Evolutionary conservation across 2,113 vertebrate genomes (phyloP).

Genomic region (Coreoperca whiteheadi): DNA sequence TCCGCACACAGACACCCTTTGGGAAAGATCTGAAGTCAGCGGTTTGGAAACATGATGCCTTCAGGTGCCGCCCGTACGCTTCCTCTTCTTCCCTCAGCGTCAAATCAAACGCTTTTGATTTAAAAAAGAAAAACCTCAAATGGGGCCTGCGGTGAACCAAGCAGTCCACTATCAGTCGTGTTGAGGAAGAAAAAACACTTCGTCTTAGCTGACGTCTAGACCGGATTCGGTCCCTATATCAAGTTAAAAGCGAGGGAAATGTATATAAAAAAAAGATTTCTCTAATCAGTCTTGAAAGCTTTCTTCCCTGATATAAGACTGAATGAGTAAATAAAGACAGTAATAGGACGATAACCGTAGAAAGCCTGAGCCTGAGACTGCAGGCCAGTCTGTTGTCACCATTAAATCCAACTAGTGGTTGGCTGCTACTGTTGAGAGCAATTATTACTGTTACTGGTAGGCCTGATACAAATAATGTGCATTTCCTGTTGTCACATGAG

Average conservation of each 20-base stretch:
- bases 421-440: background rate
- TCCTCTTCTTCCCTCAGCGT: background rate
- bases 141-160: background rate
- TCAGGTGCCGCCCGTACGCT: conserved; percentile 33
- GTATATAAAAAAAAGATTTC: conserved; percentile 25
- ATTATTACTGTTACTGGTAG: conserved; percentile 5
- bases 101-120: background rate
- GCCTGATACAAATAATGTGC: conserved; percentile 28
- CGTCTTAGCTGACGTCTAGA: conserved; percentile 74
- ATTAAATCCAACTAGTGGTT: background rate
- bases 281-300: conserved; percentile 44
- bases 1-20: conserved; percentile 33
- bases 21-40: conserved; percentile 74
- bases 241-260: conserved; percentile 59
- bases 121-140: background rate
- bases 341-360: conserved; percentile 27
- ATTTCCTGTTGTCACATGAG: conserved; percentile 61
- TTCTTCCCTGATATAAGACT: conserved; percentile 45
- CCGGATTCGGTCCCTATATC: conserved; percentile 76
- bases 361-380: background rate
- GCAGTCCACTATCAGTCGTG: background rate
- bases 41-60: conserved; percentile 53
- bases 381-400: conserved; percentile 18
- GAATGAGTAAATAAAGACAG: conserved; percentile 34
- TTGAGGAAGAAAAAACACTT: conserved; percentile 38